Evolutionary conservation across 2,113 vertebrate species (phyloP).

Genomic region (Electrona antarctica): DNA sequence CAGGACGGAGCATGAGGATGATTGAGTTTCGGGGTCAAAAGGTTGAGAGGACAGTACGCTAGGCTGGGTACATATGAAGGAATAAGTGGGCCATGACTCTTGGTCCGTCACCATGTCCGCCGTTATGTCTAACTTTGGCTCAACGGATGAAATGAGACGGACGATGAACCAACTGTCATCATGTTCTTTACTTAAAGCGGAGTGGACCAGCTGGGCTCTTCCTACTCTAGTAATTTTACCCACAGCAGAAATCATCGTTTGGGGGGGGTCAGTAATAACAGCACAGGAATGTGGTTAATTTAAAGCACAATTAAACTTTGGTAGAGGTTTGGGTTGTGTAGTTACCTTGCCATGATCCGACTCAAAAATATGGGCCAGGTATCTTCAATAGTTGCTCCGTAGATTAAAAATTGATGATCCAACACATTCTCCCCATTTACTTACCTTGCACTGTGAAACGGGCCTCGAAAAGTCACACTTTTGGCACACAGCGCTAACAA

Average conservation of each 20-base stretch:
- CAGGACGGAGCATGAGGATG: slow-evolving; percentile 49
- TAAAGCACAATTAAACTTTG: slow-evolving; percentile 11
- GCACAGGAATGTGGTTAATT: slow-evolving; percentile 33
- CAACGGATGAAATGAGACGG: slow-evolving; percentile 1
- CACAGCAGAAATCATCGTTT: slow-evolving; percentile 5
- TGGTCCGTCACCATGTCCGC: slow-evolving; percentile 4
- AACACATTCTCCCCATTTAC: too few relatives aligned
- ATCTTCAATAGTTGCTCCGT: too few relatives aligned
- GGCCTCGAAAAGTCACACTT: too few relatives aligned
- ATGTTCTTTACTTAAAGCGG: background rate
- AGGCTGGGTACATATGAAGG: slow-evolving; percentile 25
- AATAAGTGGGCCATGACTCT: slow-evolving; percentile 35
- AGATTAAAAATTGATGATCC: too few relatives aligned
- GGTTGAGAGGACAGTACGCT: slow-evolving; percentile 60
- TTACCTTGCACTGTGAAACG: too few relatives aligned
- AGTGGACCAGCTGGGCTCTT: background rate
- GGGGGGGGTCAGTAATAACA: slow-evolving; percentile 26
- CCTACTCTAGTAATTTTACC: background rate
- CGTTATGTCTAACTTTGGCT: slow-evolving; percentile 13
- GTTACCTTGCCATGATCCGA: too few relatives aligned
- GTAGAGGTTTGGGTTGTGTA: too few relatives aligned
- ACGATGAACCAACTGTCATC: slow-evolving; percentile 2
- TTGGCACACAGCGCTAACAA: too few relatives aligned
- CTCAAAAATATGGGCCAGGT: too few relatives aligned
- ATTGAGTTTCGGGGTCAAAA: slow-evolving; percentile 71